These are phyloP conservation scores for Morelia viridis DNA, from an alignment of 2,797 vertebrate species.

Conservation along the genomic window DNA sequence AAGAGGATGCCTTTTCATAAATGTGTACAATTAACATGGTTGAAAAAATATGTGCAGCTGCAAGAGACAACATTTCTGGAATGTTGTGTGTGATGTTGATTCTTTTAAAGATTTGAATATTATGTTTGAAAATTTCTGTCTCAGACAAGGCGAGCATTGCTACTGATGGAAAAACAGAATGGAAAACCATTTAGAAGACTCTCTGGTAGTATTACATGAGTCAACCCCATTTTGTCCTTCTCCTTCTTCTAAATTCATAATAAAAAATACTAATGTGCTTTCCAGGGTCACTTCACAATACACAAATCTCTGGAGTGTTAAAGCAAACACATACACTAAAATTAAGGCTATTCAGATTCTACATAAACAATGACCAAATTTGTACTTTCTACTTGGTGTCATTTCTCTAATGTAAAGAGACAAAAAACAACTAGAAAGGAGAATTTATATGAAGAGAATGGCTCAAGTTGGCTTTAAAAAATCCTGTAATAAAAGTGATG, in stretches of 20 bases:
- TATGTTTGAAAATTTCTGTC: neutral
- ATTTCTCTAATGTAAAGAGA: neutral
- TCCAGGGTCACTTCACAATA: neutral
- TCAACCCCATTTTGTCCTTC: neutral
- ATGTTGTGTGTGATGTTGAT: neutral
- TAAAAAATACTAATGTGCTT: conserved; percentile 6
- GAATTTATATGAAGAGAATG: neutral
- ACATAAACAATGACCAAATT: neutral
- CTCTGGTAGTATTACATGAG: neutral
- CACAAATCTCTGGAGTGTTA: neutral
- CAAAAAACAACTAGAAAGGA: neutral
- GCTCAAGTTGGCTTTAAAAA: neutral
- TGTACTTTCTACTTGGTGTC: neutral
- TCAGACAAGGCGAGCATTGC: neutral
- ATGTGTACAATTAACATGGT: neutral
- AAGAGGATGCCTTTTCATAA: neutral
- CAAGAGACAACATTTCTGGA: conserved; percentile 12
- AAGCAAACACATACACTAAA: neutral
- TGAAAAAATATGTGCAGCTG: neutral
- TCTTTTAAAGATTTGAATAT: neutral
- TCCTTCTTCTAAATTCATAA: neutral
- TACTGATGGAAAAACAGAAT: neutral
- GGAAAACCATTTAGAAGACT: neutral
- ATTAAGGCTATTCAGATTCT: neutral
- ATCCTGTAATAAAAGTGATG: neutral